Evolutionary conservation across 2,113 vertebrate species (phyloP), one percentile per base, ranked within the genome.

Genomic region (Phyllopteryx taeniolatus): DNA sequence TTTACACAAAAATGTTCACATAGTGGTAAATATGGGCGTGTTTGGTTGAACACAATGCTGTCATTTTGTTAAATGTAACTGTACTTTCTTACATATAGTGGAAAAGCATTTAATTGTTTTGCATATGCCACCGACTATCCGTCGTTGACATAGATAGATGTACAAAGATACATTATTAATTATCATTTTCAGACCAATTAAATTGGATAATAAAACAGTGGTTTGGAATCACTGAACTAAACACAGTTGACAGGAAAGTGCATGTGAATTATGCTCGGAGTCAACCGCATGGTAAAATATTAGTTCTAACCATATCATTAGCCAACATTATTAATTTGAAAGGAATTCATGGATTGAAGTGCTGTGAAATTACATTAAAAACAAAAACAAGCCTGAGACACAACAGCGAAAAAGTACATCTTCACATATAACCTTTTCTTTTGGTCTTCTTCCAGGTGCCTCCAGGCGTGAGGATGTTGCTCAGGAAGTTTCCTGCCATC

Each of bases 401-500:
- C 64, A 65, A 65, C 17, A 63, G 42, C 15, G 42, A 8, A 12
- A 69, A 64, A 66, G 42, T 51, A 46, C 53, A 54, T 39, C 54
- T 3, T 72, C 61, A 64, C 6, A 60, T 63, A 54, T 11, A 22
- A 51, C 49, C 14, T 1, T 54, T 61, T 53, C 5, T 43, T 61
- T 62, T 79, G 67, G 39, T 44, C 14, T 20, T 70, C 20, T 65
- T 70, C 68, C 79, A 74, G 51, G 63, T 76, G 62, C 63, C 71
- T 71, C 7, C 1, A 64, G 53, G 67, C n/a, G n/a, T 35, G 54
- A 61, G 71, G 75, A 77, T 57, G 67, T 61, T 64, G 39, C 42
- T 33, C 44, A 54, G 72, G 73, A 73, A 65, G 61, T 77, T 85
- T 80, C 56, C 73, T 75, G 63, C 57, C 53, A 73, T 68, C 72